Base-by-base conservation (phyloP, 92 coral and sea anemone species). In the Pocillopora meandrina region DNA sequence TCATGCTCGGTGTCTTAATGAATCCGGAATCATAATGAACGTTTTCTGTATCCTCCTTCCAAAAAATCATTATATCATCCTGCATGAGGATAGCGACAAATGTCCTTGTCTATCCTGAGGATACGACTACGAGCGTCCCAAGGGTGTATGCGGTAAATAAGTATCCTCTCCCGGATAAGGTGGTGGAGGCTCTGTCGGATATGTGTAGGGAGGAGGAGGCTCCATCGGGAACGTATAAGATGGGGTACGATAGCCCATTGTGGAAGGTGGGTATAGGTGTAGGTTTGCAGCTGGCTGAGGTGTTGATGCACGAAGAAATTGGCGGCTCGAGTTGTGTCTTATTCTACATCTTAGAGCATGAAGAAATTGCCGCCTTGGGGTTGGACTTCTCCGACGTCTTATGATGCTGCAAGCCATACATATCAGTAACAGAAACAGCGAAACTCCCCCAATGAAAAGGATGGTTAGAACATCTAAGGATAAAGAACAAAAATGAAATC, bases 81-180 rank as follows among this genome's bases (percentile, higher is more conserved):
- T 12, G 47, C 13, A 13, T 5, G 47, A 26, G 1, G 49, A 47
- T 42, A 15, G n/a, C 2, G 49, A 12, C 1, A 6, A 68, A 26
- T 68, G 31, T 68, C 23, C 72, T 19, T 66, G 19, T 14, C 16
- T 33, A 2, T 26, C 18, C 2, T 68, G 19, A 26, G 14, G 49
- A 36, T 47, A 68, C 16, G 47, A 47, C 31, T 68, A 68, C 72
- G 35, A 3, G 23, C 23, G 23, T 68, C 47, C 72, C 15, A 0
- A 42, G 9, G 52, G 52, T 33, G 72, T 19, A 33, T 68, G 15
- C 72, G 5, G 72, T 68, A 47, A 47, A 13, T 36, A 18, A 0
- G 47, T 31, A 18, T 68, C 72, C 72, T 68, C 72, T 68, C 72
- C 72, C 14, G 52, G 72, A 47, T 68, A 68, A 47, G 72, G 72